Evolutionary conservation across 1,140 invertebrate species (phyloP), one percentile per base, ranked within the genome.

Genomic region (Sipha flava): DNA sequence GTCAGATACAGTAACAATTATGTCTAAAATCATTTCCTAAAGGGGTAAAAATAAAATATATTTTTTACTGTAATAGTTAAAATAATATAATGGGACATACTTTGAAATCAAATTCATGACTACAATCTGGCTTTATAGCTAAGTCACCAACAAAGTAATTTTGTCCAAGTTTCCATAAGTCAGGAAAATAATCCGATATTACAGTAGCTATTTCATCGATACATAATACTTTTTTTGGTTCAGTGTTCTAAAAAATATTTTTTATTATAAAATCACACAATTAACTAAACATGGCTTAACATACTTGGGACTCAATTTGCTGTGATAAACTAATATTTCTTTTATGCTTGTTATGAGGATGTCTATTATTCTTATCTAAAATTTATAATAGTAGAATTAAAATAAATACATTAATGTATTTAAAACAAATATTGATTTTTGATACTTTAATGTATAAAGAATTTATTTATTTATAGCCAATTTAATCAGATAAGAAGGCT

Each of bases 81-180:
- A 59, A 81, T 64, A 62, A 26, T 54, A 81, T 64, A 43, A 14
- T 43, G 3, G 2, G 3, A 80, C 80, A 84, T 83, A 92, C 91
- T 87, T 93, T 93, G 82, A 92, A 93, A 81, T 90, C 88, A 47
- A 87, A 85, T 83, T 92, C 90, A 84, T 92, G 91, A 45, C 88
- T 89, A 2, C 88, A 86, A 84, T 93, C 90, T 54, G 92, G 89
- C 79, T 90, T 89, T 1, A 91, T 89, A 81, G 91, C 88, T 14
- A 97, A 84, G 83, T 95, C 93, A 3, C 93, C 94, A 16, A 90
- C 91, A 84, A 97, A 95, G 86, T 97, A 97, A 70, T 92, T 90
- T 84, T 95, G 94, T 3, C 95, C 94, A 3, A 97, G 87, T 85
- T 93, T 92, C 94, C 94, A 96, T 12, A 97, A 86, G 85, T 95